Base-by-base conservation (phyloP, 2,888 invertebrate genomes). In the Macropis europaea region DNA sequence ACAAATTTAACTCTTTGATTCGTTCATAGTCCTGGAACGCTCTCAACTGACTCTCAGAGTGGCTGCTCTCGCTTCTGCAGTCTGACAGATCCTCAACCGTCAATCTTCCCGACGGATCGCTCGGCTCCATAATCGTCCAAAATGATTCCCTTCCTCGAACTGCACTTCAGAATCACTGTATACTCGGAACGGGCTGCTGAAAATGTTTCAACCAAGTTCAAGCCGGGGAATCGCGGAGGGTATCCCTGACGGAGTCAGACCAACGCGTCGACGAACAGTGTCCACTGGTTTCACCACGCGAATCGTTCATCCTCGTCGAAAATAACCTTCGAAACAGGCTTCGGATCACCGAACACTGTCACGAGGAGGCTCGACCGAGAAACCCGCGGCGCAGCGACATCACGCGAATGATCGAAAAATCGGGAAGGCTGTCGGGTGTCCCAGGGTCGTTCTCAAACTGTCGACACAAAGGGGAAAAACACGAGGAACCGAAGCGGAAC, bases 1-100 rank as follows among this genome's bases (percentile, higher is more conserved):
- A 82, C 0, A 85, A 60, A 48, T 86, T 86, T 5, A 87, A 24
- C 17, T 87, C 84, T 38, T 82, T 84, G 0, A 85, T 69, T 2
- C 79, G 79, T 6, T 86, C 86, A 70, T 86, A 88, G 26, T 85
- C 86, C 43, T 85, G 84, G 42, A 84, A 88, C 3, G 79, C 79
- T 38, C 85, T 77, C 3, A 86, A 54, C 2, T 88, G 84, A 2
- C 77, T 77, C 15, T 87, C 88, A 45, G 85, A 88, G 36, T 87
- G 82, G 17, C 78, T 81, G 52, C 82, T 83, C 6, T 85, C 82
- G 72, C 85, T 85, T 26, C 83, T 75, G 32, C 83, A 77, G 13
- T 86, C 86, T 22, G 85, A 85, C 38, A 85, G 67, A 4, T 84
- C 83, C 24, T 85, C 86, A 19, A 76, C 77, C 28, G 76, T 60